Evolutionary conservation across 2,888 invertebrate species (phyloP).

Genomic region (Drosophila setosimentum): DNA sequence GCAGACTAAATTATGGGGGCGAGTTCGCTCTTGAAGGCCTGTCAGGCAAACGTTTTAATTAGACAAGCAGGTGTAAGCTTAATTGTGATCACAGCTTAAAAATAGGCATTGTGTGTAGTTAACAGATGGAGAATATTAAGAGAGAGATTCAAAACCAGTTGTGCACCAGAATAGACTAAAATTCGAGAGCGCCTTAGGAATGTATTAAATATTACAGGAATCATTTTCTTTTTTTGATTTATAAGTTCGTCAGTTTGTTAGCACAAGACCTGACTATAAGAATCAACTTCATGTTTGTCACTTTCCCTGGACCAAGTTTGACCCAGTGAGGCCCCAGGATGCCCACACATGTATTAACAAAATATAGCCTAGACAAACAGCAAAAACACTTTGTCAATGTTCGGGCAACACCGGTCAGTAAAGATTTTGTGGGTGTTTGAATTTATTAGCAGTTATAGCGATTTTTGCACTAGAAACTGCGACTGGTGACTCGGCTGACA

Average conservation of each 20-base stretch:
- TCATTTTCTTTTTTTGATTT: not conserved
- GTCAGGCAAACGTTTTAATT: slow-evolving; percentile 29
- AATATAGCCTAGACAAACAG: slow-evolving; percentile 29
- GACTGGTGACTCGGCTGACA: slow-evolving; percentile 34
- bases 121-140: not conserved
- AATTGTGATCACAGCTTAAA: slow-evolving; percentile 4
- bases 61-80: slow-evolving; percentile 29
- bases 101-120: not conserved
- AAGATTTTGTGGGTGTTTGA: slow-evolving; percentile 70
- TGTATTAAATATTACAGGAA: not conserved
- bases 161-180: not conserved
- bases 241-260: not conserved
- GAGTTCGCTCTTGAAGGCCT: slow-evolving; percentile 41
- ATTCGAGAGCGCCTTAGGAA: not conserved
- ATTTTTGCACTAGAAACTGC: slow-evolving; percentile 59
- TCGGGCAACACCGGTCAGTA: slow-evolving; percentile 11
- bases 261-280: not conserved
- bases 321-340: slow-evolving; percentile 29
- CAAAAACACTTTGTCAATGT: slow-evolving; percentile 41
- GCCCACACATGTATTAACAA: slow-evolving; percentile 23
- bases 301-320: slow-evolving; percentile 21
- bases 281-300: not conserved
- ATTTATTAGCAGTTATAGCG: slow-evolving; percentile 69
- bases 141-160: not conserved
- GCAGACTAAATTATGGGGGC: slow-evolving; percentile 47